phyloP scores from a whole-genome alignment of 2,888 invertebrate genomes.

The Scaeva pyrastri region DNA sequence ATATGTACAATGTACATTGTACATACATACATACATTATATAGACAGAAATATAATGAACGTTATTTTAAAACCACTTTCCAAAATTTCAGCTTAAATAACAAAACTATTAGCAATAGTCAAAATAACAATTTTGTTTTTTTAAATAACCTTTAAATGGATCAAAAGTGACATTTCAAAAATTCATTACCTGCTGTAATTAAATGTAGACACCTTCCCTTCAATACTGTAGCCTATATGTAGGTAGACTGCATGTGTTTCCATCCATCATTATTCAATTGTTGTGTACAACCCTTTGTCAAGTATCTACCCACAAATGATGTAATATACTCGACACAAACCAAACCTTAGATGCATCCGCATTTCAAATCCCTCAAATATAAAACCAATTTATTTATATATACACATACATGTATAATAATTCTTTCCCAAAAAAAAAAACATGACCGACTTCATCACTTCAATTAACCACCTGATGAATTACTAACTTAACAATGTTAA shows the following conservation, averaged over 20 bases:
- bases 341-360: conserved; percentile 63
- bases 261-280: conserved; percentile 16
- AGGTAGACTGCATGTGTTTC: conserved; percentile 56
- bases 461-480: conserved; percentile 49
- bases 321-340: conserved; percentile 35
- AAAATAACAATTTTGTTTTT: neutral
- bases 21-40: too few species aligned
- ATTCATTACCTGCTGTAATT: conserved; percentile 46
- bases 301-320: conserved; percentile 32
- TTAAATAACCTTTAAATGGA: neutral
- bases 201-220: conserved; percentile 18
- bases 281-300: conserved; percentile 37
- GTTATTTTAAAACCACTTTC: neutral
- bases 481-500: conserved; percentile 16
- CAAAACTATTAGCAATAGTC: neutral
- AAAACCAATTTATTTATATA: neutral
- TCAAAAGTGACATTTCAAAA: conserved; percentile 20
- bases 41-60: neutral
- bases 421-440: conserved; percentile 13
- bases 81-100: conserved; percentile 12
- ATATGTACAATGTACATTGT: too few species aligned
- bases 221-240: conserved; percentile 36
- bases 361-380: conserved; percentile 28
- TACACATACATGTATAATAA: neutral
- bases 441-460: conserved; percentile 59